A percentile compares a stretch with the other conserved stretches of the same genome.
These are phyloP conservation scores for Xenus cinereus DNA, from an alignment of 2,113 vertebrate genomes.

Conservation along the genomic window DNA sequence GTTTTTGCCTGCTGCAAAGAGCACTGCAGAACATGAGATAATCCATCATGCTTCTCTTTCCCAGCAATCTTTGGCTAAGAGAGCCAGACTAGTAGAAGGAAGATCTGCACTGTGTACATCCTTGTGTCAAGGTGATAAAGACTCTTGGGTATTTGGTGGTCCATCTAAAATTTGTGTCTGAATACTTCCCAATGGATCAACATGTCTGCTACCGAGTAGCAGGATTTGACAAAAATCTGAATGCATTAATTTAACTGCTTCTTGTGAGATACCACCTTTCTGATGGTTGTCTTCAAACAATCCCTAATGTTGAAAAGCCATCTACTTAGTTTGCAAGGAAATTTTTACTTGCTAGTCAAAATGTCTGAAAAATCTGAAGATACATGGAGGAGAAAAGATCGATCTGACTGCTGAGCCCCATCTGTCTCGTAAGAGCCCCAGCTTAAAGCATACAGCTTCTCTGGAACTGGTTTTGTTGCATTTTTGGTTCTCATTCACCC, in stretches of 20 bases:
- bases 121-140: background rate
- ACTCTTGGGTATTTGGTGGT: background rate
- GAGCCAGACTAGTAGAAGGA: background rate
- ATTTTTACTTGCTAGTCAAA: background rate
- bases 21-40: background rate
- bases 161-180: background rate
- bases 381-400: background rate
- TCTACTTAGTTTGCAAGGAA: background rate
- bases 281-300: background rate
- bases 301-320: background rate
- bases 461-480: background rate
- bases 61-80: background rate
- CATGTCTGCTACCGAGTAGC: background rate
- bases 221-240: background rate
- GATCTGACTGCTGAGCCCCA: background rate
- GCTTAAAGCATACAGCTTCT: background rate
- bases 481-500: background rate
- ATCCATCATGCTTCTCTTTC: background rate
- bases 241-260: background rate
- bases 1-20: background rate
- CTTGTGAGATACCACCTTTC: background rate
- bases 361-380: background rate
- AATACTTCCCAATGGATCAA: background rate
- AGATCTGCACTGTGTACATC: background rate
- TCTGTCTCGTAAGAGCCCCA: fast-evolving